Evolutionary conservation across 2,113 vertebrate species (phyloP), one percentile per base, ranked within the genome.

Genomic region (Lepisosteus osseus): DNA sequence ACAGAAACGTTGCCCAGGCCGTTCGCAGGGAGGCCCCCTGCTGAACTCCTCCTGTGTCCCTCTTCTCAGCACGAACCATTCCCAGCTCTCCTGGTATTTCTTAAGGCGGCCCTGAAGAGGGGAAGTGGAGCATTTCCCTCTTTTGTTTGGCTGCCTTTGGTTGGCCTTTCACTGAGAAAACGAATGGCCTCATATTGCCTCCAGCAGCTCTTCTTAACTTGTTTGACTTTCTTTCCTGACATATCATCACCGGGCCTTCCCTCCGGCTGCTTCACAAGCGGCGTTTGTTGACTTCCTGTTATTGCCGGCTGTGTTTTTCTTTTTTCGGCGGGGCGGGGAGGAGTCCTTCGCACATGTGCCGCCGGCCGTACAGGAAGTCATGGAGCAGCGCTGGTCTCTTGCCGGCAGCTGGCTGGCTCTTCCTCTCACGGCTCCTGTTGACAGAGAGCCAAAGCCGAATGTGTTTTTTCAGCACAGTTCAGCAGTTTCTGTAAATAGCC

Each of bases 401-500:
- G n/a, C 7, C 8, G 45, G 67, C 72, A 71, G 69, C 75, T 79
- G 77, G 70, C 17, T 0, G 7, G 1, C 45, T 41, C 15, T 71
- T 61, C 59, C 43, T 55, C 43, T 71, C 43, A 54, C 62, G 54
- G 75, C 75, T 61, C 61, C 40, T 13, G 43, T 14, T 77, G 65
- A 72, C 63, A 17, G 61, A 65, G 54, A 64, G 45, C 59, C 5
- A 17, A 69, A 7, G 54, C 17, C 61, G 45, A 62, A 8, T 62
- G 5, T 5, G 5, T 51, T 8, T 54, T 63, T 68, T 75, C 61
- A 75, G 42, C n/a, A 63, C 17, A 41, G 68, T 14, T 79, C 71
- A 67, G 73, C 67, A 6, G 56, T 83, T 77, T 76, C 54, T 76
- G 51, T 47, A 77, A 80, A 79, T 74, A 41, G 75, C 68, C 70